These are phyloP conservation scores for Trichonephila clavata DNA, from an alignment of 1,140 invertebrate genomes.

Conservation along the genomic window DNA sequence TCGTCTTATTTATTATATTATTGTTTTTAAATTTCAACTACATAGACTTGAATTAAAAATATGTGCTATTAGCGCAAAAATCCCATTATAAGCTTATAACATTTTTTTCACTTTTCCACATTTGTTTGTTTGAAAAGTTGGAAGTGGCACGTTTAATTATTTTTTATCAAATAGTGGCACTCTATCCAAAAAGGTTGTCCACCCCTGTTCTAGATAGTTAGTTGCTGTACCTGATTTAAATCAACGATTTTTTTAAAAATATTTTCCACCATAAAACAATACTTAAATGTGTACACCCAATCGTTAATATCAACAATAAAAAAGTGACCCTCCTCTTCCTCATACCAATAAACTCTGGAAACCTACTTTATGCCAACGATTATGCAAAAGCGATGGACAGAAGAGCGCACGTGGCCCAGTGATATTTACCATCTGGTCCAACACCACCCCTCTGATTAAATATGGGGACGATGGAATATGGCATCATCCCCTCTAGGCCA, in stretches of 20 bases:
- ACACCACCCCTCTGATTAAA: slow-evolving; percentile 27
- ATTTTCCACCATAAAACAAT: too few species aligned
- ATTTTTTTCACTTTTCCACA: too few species aligned
- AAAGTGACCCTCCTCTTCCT: background rate
- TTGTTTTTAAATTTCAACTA: too few species aligned
- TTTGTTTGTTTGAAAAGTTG: too few species aligned
- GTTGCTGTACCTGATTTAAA: background rate
- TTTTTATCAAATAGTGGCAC: too few species aligned
- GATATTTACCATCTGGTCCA: slow-evolving; percentile 46
- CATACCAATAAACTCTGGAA: slow-evolving; percentile 26
- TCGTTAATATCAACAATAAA: background rate
- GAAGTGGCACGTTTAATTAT: too few species aligned
- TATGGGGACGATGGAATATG: slow-evolving; percentile 5
- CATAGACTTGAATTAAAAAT: too few species aligned
- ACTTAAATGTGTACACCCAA: background rate
- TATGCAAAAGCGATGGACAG: slow-evolving; percentile 21
- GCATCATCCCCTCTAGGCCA: background rate
- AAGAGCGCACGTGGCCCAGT: background rate
- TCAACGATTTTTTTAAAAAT: background rate
- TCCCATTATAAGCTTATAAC: too few species aligned
- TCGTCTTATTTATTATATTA: too few species aligned
- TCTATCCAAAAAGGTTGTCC: too few species aligned
- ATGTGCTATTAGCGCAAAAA: too few species aligned
- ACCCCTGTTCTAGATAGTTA: too few species aligned
- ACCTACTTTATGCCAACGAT: background rate